These are phyloP conservation scores for Xenus cinereus DNA, from an alignment of 2,113 vertebrate genomes.

Conservation along the genomic window DNA sequence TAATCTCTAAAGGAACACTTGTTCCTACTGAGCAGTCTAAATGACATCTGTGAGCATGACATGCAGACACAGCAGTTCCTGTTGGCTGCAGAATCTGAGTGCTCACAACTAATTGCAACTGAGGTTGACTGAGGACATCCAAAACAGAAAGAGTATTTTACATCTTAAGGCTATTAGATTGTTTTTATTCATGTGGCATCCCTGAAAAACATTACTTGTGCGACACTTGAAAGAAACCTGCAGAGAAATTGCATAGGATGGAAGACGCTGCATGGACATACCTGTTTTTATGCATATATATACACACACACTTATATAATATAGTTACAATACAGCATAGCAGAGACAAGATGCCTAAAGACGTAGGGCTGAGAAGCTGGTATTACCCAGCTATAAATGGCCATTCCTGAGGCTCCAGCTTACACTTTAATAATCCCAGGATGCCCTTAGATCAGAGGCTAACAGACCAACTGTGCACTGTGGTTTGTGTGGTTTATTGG, in stretches of 20 bases:
- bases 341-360: neutral
- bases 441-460: neutral
- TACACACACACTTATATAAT: neutral
- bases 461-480: neutral
- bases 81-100: neutral
- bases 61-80: conserved; percentile 45
- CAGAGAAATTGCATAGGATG: neutral
- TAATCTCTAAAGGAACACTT: conserved; percentile 44
- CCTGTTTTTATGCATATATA: too few relatives aligned
- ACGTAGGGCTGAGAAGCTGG: neutral
- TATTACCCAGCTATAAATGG: neutral
- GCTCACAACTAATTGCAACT: neutral
- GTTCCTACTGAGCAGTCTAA: conserved; percentile 27
- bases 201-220: neutral
- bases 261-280: neutral
- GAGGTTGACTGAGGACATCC: conserved; percentile 52
- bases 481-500: neutral
- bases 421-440: neutral
- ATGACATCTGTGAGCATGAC: conserved; percentile 37
- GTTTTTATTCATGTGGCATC: neutral
- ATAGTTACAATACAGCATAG: neutral
- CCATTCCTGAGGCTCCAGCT: neutral
- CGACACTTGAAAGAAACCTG: neutral
- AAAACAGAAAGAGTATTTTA: neutral
- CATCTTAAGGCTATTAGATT: neutral